A percentile compares a stretch with the other conserved stretches of the same genome.
These are phyloP conservation scores for Penaeus japonicus DNA, from an alignment of 1,140 invertebrate genomes.

Conservation along the genomic window DNA sequence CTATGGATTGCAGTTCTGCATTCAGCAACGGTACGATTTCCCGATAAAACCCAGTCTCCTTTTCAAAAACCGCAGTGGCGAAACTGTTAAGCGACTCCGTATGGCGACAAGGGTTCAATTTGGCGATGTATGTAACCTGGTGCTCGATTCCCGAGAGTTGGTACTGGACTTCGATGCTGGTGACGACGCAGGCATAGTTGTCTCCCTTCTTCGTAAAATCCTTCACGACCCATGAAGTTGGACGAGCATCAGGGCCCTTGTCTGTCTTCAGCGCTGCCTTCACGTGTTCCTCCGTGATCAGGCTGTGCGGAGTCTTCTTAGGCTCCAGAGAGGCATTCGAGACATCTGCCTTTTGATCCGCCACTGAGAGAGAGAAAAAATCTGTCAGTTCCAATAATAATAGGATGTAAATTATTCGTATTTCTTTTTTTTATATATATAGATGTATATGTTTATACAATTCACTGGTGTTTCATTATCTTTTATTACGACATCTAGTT, in stretches of 20 bases:
- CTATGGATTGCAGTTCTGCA: neutral
- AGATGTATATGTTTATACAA: too few species aligned
- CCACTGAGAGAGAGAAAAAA: too few species aligned
- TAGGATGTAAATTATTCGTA: too few species aligned
- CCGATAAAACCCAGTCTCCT: slow-evolving; percentile 19
- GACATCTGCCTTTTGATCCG: neutral
- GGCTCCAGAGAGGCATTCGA: neutral
- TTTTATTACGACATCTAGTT: too few species aligned
- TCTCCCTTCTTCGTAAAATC: slow-evolving; percentile 44
- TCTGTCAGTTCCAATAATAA: too few species aligned
- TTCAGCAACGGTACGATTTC: slow-evolving; percentile 24
- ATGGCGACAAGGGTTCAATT: neutral
- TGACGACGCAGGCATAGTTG: slow-evolving; percentile 46
- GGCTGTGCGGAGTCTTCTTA: neutral
- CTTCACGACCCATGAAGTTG: neutral
- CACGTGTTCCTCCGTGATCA: neutral
- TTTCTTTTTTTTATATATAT: too few species aligned
- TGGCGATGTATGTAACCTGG: slow-evolving; percentile 13
- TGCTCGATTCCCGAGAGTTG: neutral
- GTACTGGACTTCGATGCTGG: slow-evolving; percentile 15
- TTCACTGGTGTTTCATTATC: too few species aligned
- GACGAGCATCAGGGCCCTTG: slow-evolving; percentile 22
- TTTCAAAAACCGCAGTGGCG: neutral
- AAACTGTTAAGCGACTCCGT: neutral
- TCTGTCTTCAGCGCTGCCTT: slow-evolving; percentile 10